phyloP scores from a whole-genome alignment of 2,888 invertebrate genomes.

The Andrena bicolor region DNA sequence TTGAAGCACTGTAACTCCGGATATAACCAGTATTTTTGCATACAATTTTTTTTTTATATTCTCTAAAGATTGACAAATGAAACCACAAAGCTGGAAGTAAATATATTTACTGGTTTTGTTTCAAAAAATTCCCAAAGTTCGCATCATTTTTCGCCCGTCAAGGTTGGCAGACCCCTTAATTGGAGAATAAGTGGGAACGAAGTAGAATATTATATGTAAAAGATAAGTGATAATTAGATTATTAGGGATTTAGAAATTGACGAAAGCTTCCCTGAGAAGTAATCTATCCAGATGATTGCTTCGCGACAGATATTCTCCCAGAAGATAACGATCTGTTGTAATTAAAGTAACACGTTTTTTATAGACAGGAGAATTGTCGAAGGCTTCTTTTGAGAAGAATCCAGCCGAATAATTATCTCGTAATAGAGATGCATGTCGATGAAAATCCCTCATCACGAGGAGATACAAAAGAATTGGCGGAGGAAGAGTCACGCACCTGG shows the following conservation, averaged over 20 bases:
- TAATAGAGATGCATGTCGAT: not conserved
- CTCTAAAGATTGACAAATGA: too few relatives aligned
- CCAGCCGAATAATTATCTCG: not conserved
- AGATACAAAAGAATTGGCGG: constrained; percentile 21
- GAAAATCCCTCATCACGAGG: not conserved
- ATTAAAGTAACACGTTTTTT: not conserved
- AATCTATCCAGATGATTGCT: not conserved
- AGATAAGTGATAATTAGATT: not conserved
- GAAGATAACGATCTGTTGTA: not conserved
- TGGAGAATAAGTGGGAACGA: not conserved
- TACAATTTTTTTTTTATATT: too few relatives aligned
- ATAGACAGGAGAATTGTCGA: not conserved
- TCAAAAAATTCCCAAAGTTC: too few relatives aligned
- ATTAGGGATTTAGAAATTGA: not conserved
- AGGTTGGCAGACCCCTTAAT: too few relatives aligned
- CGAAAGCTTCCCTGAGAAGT: not conserved
- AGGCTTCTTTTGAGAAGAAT: not conserved
- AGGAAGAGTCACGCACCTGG: not conserved
- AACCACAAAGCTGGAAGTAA: too few relatives aligned
- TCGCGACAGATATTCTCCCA: not conserved
- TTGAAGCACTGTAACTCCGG: too few relatives aligned
- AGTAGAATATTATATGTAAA: not conserved
- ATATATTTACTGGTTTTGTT: too few relatives aligned
- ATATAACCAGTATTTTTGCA: too few relatives aligned
- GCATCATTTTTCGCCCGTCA: too few relatives aligned